Percentiles rank a stretch among this genome's conserved stretches.
phyloP scores from a whole-genome alignment of 2,797 vertebrate genomes.

The Schizopygopsis malacanthus region DNA sequence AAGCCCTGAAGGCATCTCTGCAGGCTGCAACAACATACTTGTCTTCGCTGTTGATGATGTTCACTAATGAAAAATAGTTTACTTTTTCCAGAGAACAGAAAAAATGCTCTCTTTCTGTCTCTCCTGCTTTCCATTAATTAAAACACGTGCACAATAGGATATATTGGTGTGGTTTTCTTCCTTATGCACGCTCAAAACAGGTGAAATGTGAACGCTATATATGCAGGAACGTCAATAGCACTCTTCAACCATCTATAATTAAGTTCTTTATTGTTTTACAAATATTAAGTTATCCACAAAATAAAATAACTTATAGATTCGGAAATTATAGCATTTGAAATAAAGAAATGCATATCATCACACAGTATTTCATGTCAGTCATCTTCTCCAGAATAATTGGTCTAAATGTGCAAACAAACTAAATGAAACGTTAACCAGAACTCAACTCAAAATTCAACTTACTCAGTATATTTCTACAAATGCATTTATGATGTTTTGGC shows the following conservation, averaged over 20 bases:
- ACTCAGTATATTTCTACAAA: constrained; percentile 11
- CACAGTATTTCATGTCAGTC: constrained; percentile 64
- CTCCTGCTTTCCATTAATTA: constrained; percentile 2
- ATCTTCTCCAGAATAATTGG: constrained; percentile 70
- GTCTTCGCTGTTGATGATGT: constrained; percentile 49
- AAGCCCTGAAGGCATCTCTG: constrained; percentile 52
- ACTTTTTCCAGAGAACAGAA: constrained; percentile 27
- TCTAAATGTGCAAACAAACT: constrained; percentile 75
- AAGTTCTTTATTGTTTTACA: constrained; percentile 81
- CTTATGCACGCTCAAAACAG: constrained; percentile 72
- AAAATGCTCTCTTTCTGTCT: not conserved
- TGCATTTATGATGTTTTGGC: constrained; percentile 18
- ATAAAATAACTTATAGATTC: constrained; percentile 86
- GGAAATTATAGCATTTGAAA: constrained; percentile 80
- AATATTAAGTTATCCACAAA: constrained; percentile 88
- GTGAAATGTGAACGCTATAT: constrained; percentile 45
- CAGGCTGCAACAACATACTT: constrained; percentile 60
- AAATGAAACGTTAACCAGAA: constrained; percentile 24
- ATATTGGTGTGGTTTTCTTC: constrained; percentile 62
- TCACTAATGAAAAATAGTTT: constrained; percentile 9
- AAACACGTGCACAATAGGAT: not conserved
- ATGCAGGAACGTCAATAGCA: constrained; percentile 61
- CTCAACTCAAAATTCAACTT: not conserved
- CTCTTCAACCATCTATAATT: constrained; percentile 71
- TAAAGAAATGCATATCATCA: constrained; percentile 72